Percentiles rank a stretch among this genome's conserved stretches.
phyloP scores from a whole-genome alignment of 2,113 vertebrate species.

The Lepus europaeus region DNA sequence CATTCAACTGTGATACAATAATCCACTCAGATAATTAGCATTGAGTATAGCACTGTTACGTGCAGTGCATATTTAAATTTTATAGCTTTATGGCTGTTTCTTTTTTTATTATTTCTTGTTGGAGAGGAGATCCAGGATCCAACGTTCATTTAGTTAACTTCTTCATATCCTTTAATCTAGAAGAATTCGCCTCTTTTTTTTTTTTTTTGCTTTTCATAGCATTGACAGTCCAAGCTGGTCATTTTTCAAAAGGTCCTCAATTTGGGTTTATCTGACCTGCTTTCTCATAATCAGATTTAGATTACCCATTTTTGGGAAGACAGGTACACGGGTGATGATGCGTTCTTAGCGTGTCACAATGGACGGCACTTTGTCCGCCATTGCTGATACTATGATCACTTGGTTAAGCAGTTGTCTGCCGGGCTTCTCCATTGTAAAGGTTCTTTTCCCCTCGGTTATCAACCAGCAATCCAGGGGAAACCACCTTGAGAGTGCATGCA shows the following conservation, averaged over 20 bases:
- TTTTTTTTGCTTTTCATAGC: not conserved
- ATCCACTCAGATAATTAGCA: not conserved
- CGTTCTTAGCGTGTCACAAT: not conserved
- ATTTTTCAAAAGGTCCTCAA: constrained; percentile 24
- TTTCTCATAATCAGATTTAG: constrained; percentile 37
- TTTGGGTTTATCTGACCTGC: constrained; percentile 26
- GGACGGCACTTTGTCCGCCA: not conserved
- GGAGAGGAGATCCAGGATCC: not conserved
- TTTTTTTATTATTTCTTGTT: not conserved
- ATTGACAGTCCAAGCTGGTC: not conserved
- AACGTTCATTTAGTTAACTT: constrained; percentile 31
- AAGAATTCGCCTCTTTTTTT: not conserved
- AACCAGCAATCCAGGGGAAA: not conserved
- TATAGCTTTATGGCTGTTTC: not conserved
- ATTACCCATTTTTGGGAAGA: constrained; percentile 9
- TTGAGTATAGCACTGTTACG: constrained; percentile 2
- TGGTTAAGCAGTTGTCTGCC: constrained; percentile 12
- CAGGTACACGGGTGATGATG: not conserved
- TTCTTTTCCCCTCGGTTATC: not conserved
- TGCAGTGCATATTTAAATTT: not conserved
- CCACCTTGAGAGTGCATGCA: not conserved
- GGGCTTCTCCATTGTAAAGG: not conserved
- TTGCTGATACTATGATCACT: not conserved
- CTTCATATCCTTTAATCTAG: not conserved
- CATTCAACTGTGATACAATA: constrained; percentile 18